A percentile compares a stretch with the other conserved stretches of the same genome.
phyloP scores from a whole-genome alignment of 2,797 vertebrate genomes.

The Tauraco hartlaubi region DNA sequence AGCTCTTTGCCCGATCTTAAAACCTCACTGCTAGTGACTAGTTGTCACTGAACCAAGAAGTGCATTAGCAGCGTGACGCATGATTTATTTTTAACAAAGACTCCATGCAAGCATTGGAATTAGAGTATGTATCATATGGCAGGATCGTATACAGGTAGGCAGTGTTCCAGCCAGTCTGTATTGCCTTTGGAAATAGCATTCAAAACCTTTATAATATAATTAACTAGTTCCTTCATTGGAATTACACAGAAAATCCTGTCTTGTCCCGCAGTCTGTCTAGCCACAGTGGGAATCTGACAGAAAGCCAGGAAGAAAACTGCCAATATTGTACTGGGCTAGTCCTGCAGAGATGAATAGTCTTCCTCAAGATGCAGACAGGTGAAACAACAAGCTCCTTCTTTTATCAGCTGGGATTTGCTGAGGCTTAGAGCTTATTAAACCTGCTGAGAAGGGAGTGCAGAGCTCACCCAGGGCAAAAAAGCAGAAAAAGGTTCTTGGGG shows the following conservation, averaged over 20 bases:
- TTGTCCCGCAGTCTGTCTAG: neutral
- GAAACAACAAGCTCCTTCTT: neutral
- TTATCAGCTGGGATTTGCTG: neutral
- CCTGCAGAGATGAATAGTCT: neutral
- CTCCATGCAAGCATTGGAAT: neutral
- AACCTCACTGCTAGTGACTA: neutral
- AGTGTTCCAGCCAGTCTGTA: neutral
- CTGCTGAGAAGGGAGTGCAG: neutral
- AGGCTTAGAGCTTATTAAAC: neutral
- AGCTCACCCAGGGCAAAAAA: neutral
- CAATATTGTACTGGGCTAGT: neutral
- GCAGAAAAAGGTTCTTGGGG: neutral
- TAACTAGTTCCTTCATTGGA: neutral
- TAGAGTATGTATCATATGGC: neutral
- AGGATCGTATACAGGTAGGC: neutral
- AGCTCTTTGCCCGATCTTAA: neutral
- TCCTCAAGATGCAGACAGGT: neutral
- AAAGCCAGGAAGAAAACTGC: neutral
- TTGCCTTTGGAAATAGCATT: neutral
- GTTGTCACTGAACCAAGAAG: neutral
- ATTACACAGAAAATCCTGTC: neutral
- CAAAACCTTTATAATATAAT: neutral
- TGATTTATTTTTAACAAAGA: slow-evolving; percentile 10
- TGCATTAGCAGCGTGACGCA: neutral
- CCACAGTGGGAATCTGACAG: neutral